phyloP scores from a whole-genome alignment of 2,797 vertebrate species.

The Liparis tanakae region DNA sequence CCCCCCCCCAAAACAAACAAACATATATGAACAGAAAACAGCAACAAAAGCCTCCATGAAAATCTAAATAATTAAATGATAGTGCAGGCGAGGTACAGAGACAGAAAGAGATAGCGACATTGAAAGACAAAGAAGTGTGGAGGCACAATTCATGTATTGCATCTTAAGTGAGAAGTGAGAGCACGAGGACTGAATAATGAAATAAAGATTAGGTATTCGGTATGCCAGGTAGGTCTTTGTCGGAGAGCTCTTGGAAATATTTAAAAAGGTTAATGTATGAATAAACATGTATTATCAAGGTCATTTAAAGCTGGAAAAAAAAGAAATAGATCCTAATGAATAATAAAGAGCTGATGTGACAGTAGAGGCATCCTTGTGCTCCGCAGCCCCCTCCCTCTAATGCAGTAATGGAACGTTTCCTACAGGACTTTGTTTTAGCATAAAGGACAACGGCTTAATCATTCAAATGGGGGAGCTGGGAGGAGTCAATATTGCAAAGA shows the following conservation, averaged over 20 bases:
- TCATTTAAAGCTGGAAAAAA: constrained; percentile 87
- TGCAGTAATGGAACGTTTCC: constrained; percentile 94
- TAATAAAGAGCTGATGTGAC: constrained; percentile 94
- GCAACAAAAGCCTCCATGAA: constrained; percentile 21
- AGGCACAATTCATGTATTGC: constrained; percentile 90
- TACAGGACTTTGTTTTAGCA: constrained; percentile 74
- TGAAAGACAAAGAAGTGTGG: constrained; percentile 72
- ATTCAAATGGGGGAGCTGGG: constrained; percentile 82
- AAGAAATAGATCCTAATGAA: constrained; percentile 94
- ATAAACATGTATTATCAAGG: constrained; percentile 99
- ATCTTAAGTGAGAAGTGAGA: constrained; percentile 91
- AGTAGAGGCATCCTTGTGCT: constrained; percentile 87
- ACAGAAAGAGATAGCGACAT: constrained; percentile 63
- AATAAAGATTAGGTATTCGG: constrained; percentile 94
- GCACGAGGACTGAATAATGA: constrained; percentile 95
- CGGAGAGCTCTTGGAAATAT: constrained; percentile 97
- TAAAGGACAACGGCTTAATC: constrained; percentile 92
- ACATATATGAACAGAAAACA: neutral
- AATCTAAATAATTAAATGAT: constrained; percentile 68
- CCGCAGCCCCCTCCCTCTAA: constrained; percentile 77
- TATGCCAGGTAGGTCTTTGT: constrained; percentile 94
- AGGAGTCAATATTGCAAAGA: constrained; percentile 89
- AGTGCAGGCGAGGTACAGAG: constrained; percentile 33
- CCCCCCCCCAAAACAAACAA: neutral
- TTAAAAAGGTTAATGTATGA: constrained; percentile 99